Evolutionary conservation across 2,888 invertebrate species (phyloP), one percentile per base, ranked within the genome.

Genomic region (Mimachlamys varia): DNA sequence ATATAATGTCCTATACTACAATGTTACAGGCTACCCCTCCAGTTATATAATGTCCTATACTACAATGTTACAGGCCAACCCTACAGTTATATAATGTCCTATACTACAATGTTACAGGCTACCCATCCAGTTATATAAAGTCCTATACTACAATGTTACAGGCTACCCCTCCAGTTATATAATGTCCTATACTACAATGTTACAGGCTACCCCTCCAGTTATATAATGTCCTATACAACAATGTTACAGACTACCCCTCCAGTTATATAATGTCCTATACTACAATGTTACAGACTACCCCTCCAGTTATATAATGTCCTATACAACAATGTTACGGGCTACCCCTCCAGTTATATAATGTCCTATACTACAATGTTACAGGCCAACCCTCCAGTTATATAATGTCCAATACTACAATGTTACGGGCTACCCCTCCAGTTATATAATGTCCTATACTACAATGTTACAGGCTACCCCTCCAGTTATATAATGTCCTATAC

Each of bases 191-290:
- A 50, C 53, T 55, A 50, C 19, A 19, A 38, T 88, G 15, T 76
- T 89, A 49, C n/a, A 62, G 37, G 38, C 13, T 76, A 76, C 37
- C 44, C 44, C 62, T 89, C 55, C 33, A 1, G 19, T 13, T 12
- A 17, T 53, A 10, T 19, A 5, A 53, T 53, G 15, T 62, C n/a
- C 44, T 5, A 7, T n/a, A 50, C 53, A 27, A 50, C 19, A 19
- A 38, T 88, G 15, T 76, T 89, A 49, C n/a, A 62, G 37, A n/a
- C 13, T 76, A 76, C 37, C 44, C 44, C 62, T 89, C 55, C 33
- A 1, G 19, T 13, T 12, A 17, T 53, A 10, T 19, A 5, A 53
- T 53, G 15, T 62, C n/a, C 44, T 5, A 7, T n/a, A 50, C 53
- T 55, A 50, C 19, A 19, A 38, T 88, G 15, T 76, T 89, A 49